phyloP scores from a whole-genome alignment of 2,797 vertebrate species.

The Petrocephalus sullivani region DNA sequence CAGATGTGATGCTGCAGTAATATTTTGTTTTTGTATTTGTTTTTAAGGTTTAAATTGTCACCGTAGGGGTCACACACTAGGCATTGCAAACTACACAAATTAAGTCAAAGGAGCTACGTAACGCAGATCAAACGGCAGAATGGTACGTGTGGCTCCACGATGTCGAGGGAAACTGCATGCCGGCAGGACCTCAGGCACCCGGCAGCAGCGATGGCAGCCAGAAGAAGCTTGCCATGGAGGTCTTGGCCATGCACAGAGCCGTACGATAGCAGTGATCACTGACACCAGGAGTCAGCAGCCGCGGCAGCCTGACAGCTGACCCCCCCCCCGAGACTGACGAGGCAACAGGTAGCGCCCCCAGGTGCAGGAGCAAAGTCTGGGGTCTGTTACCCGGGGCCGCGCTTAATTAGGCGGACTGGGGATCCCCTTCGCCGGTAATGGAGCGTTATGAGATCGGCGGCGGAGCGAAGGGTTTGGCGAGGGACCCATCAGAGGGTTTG shows the following conservation, averaged over 20 bases:
- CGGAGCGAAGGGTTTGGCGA: constrained; percentile 43
- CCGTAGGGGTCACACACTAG: neutral
- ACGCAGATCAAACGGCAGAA: neutral
- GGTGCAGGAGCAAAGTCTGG: constrained; percentile 72
- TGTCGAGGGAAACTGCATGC: neutral
- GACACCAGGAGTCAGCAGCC: constrained; percentile 60
- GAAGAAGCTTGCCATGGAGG: neutral
- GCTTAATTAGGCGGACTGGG: constrained; percentile 85
- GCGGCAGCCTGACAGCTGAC: constrained; percentile 67
- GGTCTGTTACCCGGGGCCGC: constrained; percentile 80
- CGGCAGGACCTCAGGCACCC: too few relatives aligned
- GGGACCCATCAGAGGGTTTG: constrained; percentile 57
- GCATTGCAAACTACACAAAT: neutral
- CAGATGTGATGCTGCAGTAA: neutral
- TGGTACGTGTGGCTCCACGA: neutral
- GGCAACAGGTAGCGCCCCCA: constrained; percentile 86
- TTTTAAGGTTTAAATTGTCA: neutral
- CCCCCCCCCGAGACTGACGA: constrained; percentile 55
- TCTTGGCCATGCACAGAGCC: neutral
- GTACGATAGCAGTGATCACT: constrained; percentile 61
- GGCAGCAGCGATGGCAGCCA: neutral
- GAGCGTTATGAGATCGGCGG: constrained; percentile 52
- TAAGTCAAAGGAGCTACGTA: neutral
- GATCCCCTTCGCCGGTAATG: constrained; percentile 68
- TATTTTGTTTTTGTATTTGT: neutral